phyloP scores from a whole-genome alignment of 1,140 invertebrate genomes.

The Ostrea denselamellosa region DNA sequence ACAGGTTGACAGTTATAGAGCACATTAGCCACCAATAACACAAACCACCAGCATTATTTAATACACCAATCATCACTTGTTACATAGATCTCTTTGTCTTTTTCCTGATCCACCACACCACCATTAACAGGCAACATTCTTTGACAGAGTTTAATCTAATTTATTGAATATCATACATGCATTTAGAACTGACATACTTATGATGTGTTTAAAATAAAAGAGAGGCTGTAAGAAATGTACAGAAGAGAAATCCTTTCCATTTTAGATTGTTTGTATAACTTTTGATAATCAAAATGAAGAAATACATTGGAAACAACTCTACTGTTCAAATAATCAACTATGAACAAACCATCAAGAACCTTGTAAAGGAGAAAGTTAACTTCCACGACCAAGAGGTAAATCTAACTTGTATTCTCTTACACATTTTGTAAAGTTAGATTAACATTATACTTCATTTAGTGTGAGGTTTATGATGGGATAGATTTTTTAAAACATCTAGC shows the following conservation, averaged over 20 bases:
- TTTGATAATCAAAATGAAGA: constrained; percentile 63
- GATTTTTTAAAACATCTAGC: too few relatives aligned
- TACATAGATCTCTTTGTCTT: neutral
- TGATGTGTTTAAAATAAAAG: neutral
- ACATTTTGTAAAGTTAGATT: too few relatives aligned
- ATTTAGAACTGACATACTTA: neutral
- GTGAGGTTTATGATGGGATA: too few relatives aligned
- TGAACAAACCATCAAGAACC: constrained; percentile 56
- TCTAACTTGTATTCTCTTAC: neutral
- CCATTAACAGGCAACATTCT: neutral
- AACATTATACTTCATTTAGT: too few relatives aligned
- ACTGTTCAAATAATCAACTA: constrained; percentile 60
- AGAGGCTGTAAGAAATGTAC: neutral
- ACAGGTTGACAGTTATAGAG: too few relatives aligned
- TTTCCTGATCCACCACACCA: neutral
- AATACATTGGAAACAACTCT: constrained; percentile 64
- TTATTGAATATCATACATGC: neutral
- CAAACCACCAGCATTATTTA: neutral
- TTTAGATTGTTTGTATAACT: constrained; percentile 76
- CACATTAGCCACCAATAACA: neutral
- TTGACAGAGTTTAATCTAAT: neutral
- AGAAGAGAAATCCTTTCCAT: constrained; percentile 43
- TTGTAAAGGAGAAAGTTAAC: constrained; percentile 60
- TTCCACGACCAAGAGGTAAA: constrained; percentile 61
- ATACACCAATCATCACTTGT: constrained; percentile 16